Percentiles rank a stretch among this genome's conserved stretches.
Evolutionary conservation across 1,140 invertebrate species (phyloP).

Genomic region (Arctopsyche grandis): DNA sequence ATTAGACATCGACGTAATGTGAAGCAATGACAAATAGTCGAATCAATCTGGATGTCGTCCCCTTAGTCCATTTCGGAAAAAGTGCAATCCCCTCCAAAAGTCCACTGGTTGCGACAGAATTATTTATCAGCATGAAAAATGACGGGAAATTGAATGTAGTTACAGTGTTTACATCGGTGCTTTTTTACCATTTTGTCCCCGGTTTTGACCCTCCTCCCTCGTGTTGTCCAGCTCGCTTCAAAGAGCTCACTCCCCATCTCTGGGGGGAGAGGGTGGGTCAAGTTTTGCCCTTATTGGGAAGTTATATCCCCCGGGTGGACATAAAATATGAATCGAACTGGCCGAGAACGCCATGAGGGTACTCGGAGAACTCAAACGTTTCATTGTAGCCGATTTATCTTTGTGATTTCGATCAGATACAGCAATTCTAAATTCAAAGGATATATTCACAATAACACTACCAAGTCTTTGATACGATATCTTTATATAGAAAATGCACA

Average conservation of each 20-base stretch:
- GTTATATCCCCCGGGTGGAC: conserved; percentile 67
- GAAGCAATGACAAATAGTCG: conserved; percentile 2
- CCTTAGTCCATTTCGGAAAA: neutral
- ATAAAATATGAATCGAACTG: conserved; percentile 66
- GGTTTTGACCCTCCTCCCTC: conserved; percentile 57
- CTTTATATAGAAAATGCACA: no score
- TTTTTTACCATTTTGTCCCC: conserved; percentile 64
- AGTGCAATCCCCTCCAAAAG: neutral
- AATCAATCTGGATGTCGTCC: neutral
- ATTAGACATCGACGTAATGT: no score
- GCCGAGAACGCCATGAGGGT: conserved; percentile 41
- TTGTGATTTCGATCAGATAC: conserved; percentile 3
- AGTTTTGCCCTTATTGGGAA: conserved; percentile 57
- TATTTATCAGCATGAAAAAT: conserved; percentile 71
- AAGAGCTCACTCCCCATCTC: conserved; percentile 61
- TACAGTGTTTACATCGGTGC: conserved; percentile 66
- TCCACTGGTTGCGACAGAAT: conserved; percentile 58
- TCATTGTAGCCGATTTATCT: conserved; percentile 50
- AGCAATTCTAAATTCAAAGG: no score
- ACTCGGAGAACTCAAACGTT: conserved; percentile 41
- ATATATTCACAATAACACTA: neutral
- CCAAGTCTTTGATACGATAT: no score
- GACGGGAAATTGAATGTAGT: conserved; percentile 70
- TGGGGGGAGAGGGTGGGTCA: conserved; percentile 37
- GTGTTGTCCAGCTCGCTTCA: conserved; percentile 66